These are phyloP conservation scores for Balanococcus diminutus DNA, from an alignment of 2,888 invertebrate species.

Conservation along the genomic window DNA sequence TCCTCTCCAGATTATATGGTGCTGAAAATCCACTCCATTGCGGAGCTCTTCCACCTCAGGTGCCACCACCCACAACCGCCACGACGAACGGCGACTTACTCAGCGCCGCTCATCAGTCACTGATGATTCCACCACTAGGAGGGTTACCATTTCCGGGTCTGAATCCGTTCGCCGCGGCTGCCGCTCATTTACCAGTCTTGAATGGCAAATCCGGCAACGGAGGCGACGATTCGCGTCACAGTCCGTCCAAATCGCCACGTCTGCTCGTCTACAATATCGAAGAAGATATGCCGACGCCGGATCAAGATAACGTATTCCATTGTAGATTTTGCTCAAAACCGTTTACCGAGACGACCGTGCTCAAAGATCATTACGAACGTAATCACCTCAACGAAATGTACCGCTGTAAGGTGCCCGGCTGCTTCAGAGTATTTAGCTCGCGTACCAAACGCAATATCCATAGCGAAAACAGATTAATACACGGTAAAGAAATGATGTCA, in stretches of 20 bases:
- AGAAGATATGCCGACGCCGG: conserved; percentile 71
- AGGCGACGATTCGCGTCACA: conserved; percentile 29
- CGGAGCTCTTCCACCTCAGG: conserved; percentile 58
- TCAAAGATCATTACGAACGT: conserved; percentile 77
- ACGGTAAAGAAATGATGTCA: conserved; percentile 64
- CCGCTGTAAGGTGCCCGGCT: conserved; percentile 76
- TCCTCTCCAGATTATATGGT: conserved; percentile 78
- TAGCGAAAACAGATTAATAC: conserved; percentile 64
- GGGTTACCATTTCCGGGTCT: conserved; percentile 40
- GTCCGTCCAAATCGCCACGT: conserved; percentile 59
- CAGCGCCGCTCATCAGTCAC: conserved; percentile 62
- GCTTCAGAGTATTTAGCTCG: conserved; percentile 79
- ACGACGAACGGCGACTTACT: conserved; percentile 64
- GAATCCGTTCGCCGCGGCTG: conserved; percentile 59
- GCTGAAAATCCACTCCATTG: conserved; percentile 61
- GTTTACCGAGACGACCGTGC: conserved; percentile 68
- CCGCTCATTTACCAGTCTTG: conserved; percentile 62
- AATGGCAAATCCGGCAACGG: conserved; percentile 62
- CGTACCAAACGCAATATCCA: conserved; percentile 79
- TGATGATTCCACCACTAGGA: conserved; percentile 44
- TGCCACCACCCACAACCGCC: conserved; percentile 61
- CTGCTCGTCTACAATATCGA: conserved; percentile 69
- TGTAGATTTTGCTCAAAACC: conserved; percentile 74
- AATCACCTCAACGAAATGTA: conserved; percentile 73
- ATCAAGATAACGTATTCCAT: conserved; percentile 68